Base-by-base conservation (phyloP, 2,888 invertebrate genomes). In the Cerceris ruficornis region DNA sequence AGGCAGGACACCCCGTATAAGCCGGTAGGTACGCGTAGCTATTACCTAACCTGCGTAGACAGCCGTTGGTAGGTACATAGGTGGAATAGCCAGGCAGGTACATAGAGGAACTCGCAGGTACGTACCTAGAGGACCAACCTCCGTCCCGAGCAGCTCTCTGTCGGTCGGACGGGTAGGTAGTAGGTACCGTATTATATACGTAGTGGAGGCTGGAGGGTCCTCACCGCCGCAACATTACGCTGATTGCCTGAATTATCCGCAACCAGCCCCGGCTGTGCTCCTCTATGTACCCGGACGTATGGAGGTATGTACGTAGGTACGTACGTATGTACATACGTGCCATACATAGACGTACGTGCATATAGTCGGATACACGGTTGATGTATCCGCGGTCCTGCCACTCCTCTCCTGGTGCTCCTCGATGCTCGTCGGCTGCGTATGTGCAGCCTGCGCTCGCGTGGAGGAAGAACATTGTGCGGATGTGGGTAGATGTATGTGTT, bases 181-280 rank as follows among this genome's bases (percentile, higher is more conserved):
- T 69, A 70, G 64, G 79, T 66, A 78, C 72, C 82, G 87, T 85
- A 83, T 80, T 86, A 83, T 81, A 84, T 83, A 86, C 77, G 83
- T 80, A 82, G 81, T 77, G 86, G 78, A 80, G 85, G 87, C 87
- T 89, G 88, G 88, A 91, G 91, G 90, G 88, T 90, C 88, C 91
- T 91, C 91, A 90, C 85, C 85, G 88, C 89, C 87, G 89, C 92
- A 91, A 91, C 91, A 91, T 92, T 91, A 92, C 91, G 90, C 90
- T 91, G 91, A 92, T 92, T 92, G 91, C 91, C 91, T 91, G 91
- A 92, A 92, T 92, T 91, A 92, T 92, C 90, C 91, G 89, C 89
- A 90, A 90, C 90, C 91, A 87, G 88, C 84, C 84, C 80, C 77
- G 81, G 58, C 82, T 80, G 79, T 80, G 49, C 80, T 59, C 52